Base-by-base conservation (phyloP, 2,797 vertebrate species). In the Sebastes jordani region DNA sequence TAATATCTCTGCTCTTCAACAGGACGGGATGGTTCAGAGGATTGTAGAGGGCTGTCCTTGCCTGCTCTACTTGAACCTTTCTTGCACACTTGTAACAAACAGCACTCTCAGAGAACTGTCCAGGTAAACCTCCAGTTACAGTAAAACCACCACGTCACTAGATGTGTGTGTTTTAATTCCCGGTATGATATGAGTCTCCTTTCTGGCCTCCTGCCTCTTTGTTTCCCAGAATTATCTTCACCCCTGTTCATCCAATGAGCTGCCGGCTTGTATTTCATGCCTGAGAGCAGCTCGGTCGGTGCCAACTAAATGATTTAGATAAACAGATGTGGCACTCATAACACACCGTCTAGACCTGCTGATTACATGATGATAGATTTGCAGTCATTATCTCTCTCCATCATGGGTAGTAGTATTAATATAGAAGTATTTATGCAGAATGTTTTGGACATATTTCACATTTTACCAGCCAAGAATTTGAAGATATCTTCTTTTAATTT, bases 41-140 rank as follows among this genome's bases (percentile, higher is more conserved):
- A 94, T 97, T 76, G 91, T 95, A 2, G 95, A 96, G 78, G 90
- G 94, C 56, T 98, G 97, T 72, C 92, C 91, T 25, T 94, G 92
- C 46, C 89, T 98, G 72, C 93, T 97, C 25, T 95, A 93, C 92
- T 92, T 97, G 74, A 97, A 97, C 87, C 82, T 98, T 20, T 96
- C 95, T 1, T 93, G 90, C 80, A 97, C 96, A 20, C 34, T 65
- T 23, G 89, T 97, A 85, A 96, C 95, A 79, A 95, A 97, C 59
- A 87, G 85, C 72, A 93, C 94, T 0, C 82, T 97, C 29, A 52
- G 73, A 80, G 89, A 95, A n/a, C 88, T 97, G 58, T 94, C 95
- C 69, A 97, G 95, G 96, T 98, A 95, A 85, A 72, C 22, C 30
- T 71, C 42, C n/a, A 49, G 20, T 52, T 65, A 9, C 42, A 13